A percentile compares a stretch with the other conserved stretches of the same genome.
These are phyloP conservation scores for Arctocebus calabarensis DNA, from an alignment of 2,797 vertebrate genomes.

Conservation along the genomic window DNA sequence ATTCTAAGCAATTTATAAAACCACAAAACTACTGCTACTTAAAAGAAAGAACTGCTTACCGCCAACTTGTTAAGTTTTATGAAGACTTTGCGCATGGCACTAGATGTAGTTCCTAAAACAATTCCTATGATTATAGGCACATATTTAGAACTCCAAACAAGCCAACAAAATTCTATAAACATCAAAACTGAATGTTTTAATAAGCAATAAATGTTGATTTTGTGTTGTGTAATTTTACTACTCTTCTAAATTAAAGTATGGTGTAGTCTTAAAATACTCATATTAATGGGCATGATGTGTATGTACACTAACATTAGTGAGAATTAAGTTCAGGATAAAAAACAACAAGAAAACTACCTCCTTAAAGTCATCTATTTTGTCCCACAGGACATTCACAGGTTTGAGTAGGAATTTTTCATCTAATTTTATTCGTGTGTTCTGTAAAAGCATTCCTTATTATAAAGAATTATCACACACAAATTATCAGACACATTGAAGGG, in stretches of 20 bases:
- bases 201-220: slow-evolving; percentile 82
- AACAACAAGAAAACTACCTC: slow-evolving; percentile 77
- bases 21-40: background rate
- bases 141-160: slow-evolving; percentile 66
- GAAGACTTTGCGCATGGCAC: background rate
- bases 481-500: too few species aligned
- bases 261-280: slow-evolving; percentile 59
- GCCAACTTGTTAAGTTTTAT: background rate
- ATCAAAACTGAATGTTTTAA: slow-evolving; percentile 83
- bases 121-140: background rate
- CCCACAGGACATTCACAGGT: slow-evolving; percentile 59
- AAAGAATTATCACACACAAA: slow-evolving; percentile 67
- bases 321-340: slow-evolving; percentile 68
- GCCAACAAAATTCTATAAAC: slow-evolving; percentile 61
- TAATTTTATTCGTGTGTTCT: slow-evolving; percentile 74
- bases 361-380: slow-evolving; percentile 72
- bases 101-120: background rate
- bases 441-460: slow-evolving; percentile 75
- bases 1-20: slow-evolving; percentile 35
- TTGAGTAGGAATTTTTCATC: slow-evolving; percentile 56
- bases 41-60: background rate
- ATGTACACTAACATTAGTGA: slow-evolving; percentile 67
- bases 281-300: background rate
- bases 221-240: slow-evolving; percentile 60
- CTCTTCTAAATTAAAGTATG: slow-evolving; percentile 84